Base-by-base conservation (phyloP, 2,797 vertebrate species). In the Cyprinella venusta region DNA sequence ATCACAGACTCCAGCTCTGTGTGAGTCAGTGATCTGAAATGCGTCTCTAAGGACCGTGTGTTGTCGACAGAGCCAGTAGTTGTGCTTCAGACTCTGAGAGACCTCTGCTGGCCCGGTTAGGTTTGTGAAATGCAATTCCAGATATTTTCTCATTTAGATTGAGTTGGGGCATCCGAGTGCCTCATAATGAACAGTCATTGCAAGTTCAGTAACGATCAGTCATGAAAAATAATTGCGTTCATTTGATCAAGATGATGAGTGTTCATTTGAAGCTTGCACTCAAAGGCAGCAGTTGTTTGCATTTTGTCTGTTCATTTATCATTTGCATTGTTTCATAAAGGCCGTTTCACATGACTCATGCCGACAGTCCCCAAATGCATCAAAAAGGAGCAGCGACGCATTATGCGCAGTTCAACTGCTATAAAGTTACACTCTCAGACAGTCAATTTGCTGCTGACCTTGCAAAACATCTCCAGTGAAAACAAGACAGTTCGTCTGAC, bases 31-130 rank as follows among this genome's bases (percentile, higher is more conserved):
- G 45, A 79, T 71, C 75, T 85, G 59, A 77, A 56, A 72, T 72
- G 74, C 26, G 61, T 67, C 80, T 61, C 65, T 67, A 40, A 71
- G 74, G 75, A 59, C 67, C 24, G 15, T 26, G 26, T 67, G 45
- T 36, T 19, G 70, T 64, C 42, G 59, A 52, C 33, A 38, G 19
- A 33, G 18, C 48, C 16, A 48, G 65, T 40, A 38, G 42, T 72
- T 82, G 59, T 40, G 15, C 61, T 65, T 33, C 50, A 68, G 56
- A 50, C 21, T 45, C 19, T 76, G 71, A 48, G 86, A n/a, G 83
- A 84, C 86, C 86, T 75, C 86, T 85, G 83, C 83, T 84, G 82
- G 85, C 38, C 50, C 16, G 12, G 8, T 59, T 59, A 4, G 74
- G 69, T 45, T 71, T 80, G 54, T 61, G 38, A 70, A 74, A 18